phyloP scores from a whole-genome alignment of 2,797 vertebrate species.

The Coregonus ussuriensis region DNA sequence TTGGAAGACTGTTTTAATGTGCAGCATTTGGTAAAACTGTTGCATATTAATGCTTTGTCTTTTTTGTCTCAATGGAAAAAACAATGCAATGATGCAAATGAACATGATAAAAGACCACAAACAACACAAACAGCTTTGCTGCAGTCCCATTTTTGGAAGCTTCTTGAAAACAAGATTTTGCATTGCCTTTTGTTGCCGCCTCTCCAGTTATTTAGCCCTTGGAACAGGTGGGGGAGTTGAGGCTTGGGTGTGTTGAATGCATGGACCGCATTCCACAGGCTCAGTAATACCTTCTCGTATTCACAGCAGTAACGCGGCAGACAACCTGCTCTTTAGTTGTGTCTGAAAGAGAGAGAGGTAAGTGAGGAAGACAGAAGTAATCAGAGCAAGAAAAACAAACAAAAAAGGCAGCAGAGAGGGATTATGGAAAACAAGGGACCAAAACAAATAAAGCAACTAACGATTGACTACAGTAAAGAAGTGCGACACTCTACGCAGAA shows the following conservation, averaged over 20 bases:
- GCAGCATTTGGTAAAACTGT: constrained; percentile 62
- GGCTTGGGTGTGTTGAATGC: constrained; percentile 47
- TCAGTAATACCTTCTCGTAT: constrained; percentile 53
- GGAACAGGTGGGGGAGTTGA: constrained; percentile 39
- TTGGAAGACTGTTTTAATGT: constrained; percentile 47
- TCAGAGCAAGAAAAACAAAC: constrained; percentile 24
- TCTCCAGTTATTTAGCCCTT: constrained; percentile 60
- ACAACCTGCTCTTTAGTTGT: background rate
- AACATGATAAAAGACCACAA: constrained; percentile 42
- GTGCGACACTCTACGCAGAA: constrained; percentile 37
- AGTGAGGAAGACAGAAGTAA: constrained; percentile 14
- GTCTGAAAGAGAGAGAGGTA: constrained; percentile 34
- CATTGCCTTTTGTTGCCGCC: constrained; percentile 52
- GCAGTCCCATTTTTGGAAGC: constrained; percentile 59
- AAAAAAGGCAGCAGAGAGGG: background rate
- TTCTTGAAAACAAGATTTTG: constrained; percentile 71
- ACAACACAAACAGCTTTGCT: constrained; percentile 52
- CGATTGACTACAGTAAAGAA: background rate
- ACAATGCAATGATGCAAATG: constrained; percentile 39
- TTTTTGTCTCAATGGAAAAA: constrained; percentile 35
- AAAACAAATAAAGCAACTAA: constrained; percentile 7
- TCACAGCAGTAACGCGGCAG: constrained; percentile 42
- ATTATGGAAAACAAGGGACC: constrained; percentile 14
- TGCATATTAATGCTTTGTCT: constrained; percentile 59
- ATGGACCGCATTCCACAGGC: constrained; percentile 56